Base-by-base conservation (phyloP, 2,113 vertebrate genomes). In the Candoia aspera region DNA sequence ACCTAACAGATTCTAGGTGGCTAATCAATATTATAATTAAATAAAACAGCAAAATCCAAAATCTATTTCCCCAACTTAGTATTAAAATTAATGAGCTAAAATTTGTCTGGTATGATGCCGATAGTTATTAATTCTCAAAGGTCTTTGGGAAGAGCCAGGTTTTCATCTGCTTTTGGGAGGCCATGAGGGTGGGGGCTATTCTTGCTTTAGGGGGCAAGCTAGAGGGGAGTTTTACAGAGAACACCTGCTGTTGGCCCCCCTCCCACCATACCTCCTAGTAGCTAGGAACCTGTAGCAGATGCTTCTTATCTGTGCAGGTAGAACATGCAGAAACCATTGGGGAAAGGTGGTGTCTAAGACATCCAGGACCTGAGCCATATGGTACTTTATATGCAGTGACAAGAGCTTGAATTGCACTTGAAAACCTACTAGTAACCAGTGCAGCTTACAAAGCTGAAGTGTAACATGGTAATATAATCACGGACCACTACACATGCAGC, bases 1-100 rank as follows among this genome's bases (percentile, higher is more conserved):
- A 79, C 68, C 33, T 79, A 42, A 79, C 33, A 79, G 33, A 9
- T 42, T 42, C 73, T 37, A 79, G 33, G 37, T 79, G 33, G 8
- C 33, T 79, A 79, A 79, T 79, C 73, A 79, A 79, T 79, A 79
- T 79, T 79, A 79, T 79, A 79, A 79, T 79, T 42, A 79, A 79
- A 37, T 37, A 79, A 79, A 79, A 37, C 73, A 37, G 37, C 33
- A 79, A 79, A 79, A n/a, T n/a, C 62, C 62, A 68, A 68, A 68
- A 79, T 79, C 73, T 79, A 79, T 79, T 79, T 21, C 33, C 33
- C 37, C 73, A 42, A 79, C 33, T 79, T 42, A 59, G 19, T 59
- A 59, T 17, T 59, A 79, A 79, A 79, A 37, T 79, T 79, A 79
- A 79, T 42, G 73, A 79, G 73, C 33, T 42, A 79, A 79, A 37